Conservation (phyloP, 23 tunicate genomes). For the Phallusia fumigata region DNA sequence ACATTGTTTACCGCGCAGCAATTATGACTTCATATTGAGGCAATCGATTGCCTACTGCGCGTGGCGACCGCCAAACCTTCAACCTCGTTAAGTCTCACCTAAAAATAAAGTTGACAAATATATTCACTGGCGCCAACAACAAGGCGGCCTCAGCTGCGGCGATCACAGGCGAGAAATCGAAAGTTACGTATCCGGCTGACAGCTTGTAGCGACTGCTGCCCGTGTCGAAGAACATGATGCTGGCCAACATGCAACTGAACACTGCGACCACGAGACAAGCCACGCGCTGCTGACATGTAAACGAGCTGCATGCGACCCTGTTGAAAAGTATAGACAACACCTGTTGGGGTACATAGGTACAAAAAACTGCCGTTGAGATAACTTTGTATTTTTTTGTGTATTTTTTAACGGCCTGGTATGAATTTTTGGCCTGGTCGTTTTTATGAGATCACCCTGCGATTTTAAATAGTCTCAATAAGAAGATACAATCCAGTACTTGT, state of each 20-base stretch:
- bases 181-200: conserved; percentile 34
- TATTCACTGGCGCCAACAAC: conserved; percentile 45
- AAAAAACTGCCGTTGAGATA: no score
- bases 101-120: conserved; percentile 39
- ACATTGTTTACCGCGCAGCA: no score
- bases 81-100: conserved; percentile 17
- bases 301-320: conserved; percentile 62
- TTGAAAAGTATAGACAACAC: not conserved
- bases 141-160: conserved; percentile 61
- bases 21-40: no score
- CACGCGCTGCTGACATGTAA: conserved; percentile 54
- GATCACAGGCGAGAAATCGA: conserved; percentile 45
- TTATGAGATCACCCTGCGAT: no score
- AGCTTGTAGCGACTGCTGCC: not conserved
- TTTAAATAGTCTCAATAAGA: no score
- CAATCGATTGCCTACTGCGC: no score
- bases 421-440: no score
- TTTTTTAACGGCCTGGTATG: no score
- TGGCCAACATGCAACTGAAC: conserved; percentile 66
- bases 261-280: conserved; percentile 63
- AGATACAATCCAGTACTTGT: no score
- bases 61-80: no score
- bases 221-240: conserved; percentile 61
- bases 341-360: no score
- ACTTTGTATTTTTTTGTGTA: no score